Base-by-base conservation (phyloP, 2,888 invertebrate species). In the Shargacucullia verbasci region DNA sequence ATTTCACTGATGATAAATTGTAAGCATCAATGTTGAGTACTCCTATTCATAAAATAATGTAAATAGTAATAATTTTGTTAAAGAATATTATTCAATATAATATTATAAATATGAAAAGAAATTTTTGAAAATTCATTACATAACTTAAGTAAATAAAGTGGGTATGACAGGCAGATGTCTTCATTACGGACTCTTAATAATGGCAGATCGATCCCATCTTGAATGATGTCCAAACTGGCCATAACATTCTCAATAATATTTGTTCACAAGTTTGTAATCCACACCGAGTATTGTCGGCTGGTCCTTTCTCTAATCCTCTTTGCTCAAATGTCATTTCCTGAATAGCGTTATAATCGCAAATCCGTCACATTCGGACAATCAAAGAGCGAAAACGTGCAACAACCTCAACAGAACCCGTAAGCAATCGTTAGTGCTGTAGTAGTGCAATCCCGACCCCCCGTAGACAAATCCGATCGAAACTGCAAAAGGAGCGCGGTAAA, bases 291-390 rank as follows among this genome's bases (percentile, higher is more conserved):
- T 82, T 82, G 79, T 79, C 67, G 70, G 70, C 60, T 48, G 49
- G 68, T 73, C 67, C 69, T 73, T 73, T 80, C 73, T 83, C 69
- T 85, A 86, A 86, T 85, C 86, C 90, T 77, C 87, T 89, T 87
- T 87, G 72, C 82, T 82, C 82, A 82, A 86, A 87, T 83, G 82
- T 82, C 80, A 77, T 80, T 83, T 80, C 79, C 76, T 70, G 79
- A 87, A 87, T 79, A 79, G 79, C 78, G 77, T 82, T 81, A 78
- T 83, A 85, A 83, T 86, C 86, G 85, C 88, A 89, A 88, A 90
- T 89, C 89, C 87, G 84, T 88, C 87, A 87, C 88, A 89, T 88
- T 90, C 86, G 86, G 89, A 90, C 91, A 91, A 90, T 90, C 89
- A 87, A 88, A 88, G 81, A 85, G 86, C 84, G 83, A 83, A 84